Evolutionary conservation across 2,888 invertebrate genomes (phyloP).

Genomic region (Unio delphinus): DNA sequence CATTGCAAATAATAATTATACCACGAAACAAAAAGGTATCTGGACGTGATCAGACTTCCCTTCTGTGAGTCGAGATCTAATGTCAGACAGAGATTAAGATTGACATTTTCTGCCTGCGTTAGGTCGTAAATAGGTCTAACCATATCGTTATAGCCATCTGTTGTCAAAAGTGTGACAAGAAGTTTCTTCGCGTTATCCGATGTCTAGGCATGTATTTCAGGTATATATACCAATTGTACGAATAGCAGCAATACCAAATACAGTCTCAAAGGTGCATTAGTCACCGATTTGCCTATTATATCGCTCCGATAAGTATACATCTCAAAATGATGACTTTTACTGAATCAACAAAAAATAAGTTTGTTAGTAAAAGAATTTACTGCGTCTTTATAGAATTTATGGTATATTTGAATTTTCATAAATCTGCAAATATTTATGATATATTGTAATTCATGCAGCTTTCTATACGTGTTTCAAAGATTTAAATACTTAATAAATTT

Average conservation of each 20-base stretch:
- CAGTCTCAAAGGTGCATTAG: too few species aligned
- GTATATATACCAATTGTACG: not conserved
- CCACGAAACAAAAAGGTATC: conserved; percentile 20
- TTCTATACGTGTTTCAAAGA: too few species aligned
- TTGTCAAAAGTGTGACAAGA: conserved; percentile 8
- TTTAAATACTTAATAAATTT: too few species aligned
- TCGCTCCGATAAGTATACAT: too few species aligned
- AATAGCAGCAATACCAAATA: not conserved
- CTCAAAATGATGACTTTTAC: too few species aligned
- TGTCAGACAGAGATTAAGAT: conserved; percentile 16
- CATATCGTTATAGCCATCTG: conserved; percentile 11
- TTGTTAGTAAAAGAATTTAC: too few species aligned
- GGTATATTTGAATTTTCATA: too few species aligned
- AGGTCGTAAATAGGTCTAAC: conserved; percentile 16
- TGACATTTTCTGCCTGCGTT: conserved; percentile 11
- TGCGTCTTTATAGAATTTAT: too few species aligned
- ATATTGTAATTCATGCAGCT: too few species aligned
- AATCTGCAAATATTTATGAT: too few species aligned
- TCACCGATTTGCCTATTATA: too few species aligned
- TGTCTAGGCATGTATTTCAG: not conserved
- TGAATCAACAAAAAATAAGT: too few species aligned
- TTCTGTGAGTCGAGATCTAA: conserved; percentile 17
- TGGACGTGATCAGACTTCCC: conserved; percentile 21
- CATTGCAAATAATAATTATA: conserved; percentile 19
- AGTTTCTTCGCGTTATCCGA: conserved; percentile 7